Conservation (phyloP, 2,888 invertebrate species). For the Acleris literana region DNA sequence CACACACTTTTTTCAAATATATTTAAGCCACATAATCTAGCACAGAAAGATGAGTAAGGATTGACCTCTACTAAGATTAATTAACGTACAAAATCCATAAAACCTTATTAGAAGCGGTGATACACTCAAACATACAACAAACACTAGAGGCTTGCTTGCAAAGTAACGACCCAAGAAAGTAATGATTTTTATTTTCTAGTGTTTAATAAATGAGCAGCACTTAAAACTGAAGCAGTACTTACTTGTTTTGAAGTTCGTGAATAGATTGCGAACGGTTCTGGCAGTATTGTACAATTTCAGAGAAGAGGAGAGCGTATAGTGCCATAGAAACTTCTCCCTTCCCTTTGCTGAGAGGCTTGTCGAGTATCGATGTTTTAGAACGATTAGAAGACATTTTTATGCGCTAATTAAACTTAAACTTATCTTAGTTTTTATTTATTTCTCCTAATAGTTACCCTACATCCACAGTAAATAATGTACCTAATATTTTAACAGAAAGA, state of each 20-base stretch:
- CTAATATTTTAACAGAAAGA: not conserved
- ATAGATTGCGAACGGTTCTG: slow-evolving; percentile 98
- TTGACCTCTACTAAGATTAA: no score
- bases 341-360: slow-evolving; percentile 95
- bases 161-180: no score
- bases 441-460: slow-evolving; percentile 6
- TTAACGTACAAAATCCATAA: no score
- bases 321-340: slow-evolving; percentile 96
- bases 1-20: no score
- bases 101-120: no score
- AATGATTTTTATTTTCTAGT: no score
- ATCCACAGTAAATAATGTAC: not conserved
- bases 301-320: slow-evolving; percentile 97
- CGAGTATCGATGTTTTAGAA: slow-evolving; percentile 91
- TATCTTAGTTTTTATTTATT: not conserved
- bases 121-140: no score
- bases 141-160: no score
- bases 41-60: no score
- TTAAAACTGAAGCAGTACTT: slow-evolving; percentile 52
- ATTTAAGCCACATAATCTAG: no score
- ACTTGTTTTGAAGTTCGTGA: slow-evolving; percentile 97
- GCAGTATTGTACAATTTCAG: slow-evolving; percentile 99
- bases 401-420: slow-evolving; percentile 1
- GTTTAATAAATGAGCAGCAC: no score
- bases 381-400: slow-evolving; percentile 77